These are phyloP conservation scores for Apus apus DNA, from an alignment of 2,113 vertebrate genomes.

Conservation along the genomic window DNA sequence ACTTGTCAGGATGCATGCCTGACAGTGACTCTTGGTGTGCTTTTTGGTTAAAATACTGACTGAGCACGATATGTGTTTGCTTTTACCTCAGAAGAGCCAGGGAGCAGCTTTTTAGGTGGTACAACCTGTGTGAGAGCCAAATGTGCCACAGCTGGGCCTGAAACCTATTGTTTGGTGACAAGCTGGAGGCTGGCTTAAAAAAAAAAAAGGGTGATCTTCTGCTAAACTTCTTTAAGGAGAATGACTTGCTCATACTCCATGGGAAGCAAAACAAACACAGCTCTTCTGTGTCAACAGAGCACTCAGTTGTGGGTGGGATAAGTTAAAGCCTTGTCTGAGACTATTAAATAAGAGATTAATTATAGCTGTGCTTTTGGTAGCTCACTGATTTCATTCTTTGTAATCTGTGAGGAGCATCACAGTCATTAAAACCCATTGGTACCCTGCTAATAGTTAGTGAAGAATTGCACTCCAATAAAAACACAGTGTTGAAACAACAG, in stretches of 20 bases:
- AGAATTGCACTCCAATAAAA: constrained; percentile 40
- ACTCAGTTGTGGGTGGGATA: constrained; percentile 12
- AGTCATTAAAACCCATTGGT: constrained; percentile 14
- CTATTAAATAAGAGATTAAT: constrained; percentile 54
- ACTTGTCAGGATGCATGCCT: not conserved
- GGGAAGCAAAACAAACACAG: constrained; percentile 1
- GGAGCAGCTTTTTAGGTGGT: not conserved
- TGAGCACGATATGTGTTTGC: not conserved
- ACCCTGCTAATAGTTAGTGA: constrained; percentile 36
- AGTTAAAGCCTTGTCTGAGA: constrained; percentile 55
- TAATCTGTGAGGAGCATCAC: constrained; percentile 45
- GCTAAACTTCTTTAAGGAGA: not conserved
- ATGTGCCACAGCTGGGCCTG: not conserved
- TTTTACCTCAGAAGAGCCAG: not conserved
- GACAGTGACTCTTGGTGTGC: not conserved
- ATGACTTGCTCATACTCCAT: not conserved
- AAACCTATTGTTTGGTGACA: not conserved
- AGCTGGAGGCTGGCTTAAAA: not conserved
- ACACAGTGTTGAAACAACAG: constrained; percentile 32
- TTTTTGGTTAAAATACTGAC: not conserved
- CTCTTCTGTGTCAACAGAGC: constrained; percentile 15
- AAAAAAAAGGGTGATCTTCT: not conserved
- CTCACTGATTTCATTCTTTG: constrained; percentile 46
- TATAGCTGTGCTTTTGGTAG: constrained; percentile 56
- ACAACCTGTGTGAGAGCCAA: not conserved